These are phyloP conservation scores for Numenius phaeopus DNA, from an alignment of 2,797 vertebrate species.

Conservation along the genomic window DNA sequence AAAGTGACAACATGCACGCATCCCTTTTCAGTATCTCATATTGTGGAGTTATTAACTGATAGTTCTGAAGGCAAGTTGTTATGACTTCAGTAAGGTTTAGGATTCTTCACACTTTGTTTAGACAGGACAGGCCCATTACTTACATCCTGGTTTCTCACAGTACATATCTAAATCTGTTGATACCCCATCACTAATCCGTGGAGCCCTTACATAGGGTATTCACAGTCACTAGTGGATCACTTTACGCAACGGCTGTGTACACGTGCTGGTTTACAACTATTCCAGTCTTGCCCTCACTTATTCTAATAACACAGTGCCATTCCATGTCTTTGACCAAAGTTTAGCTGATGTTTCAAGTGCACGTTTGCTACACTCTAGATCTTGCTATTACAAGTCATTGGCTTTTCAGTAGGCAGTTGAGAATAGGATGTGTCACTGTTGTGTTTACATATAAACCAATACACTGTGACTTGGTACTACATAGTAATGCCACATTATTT, in stretches of 20 bases:
- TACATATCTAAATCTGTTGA: not conserved
- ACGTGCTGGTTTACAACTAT: not conserved
- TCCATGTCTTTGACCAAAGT: not conserved
- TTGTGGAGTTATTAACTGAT: not conserved
- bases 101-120: not conserved
- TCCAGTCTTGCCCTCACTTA: not conserved
- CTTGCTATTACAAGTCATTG: not conserved
- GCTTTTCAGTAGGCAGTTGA: not conserved
- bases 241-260: not conserved
- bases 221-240: not conserved
- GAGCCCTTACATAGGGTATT: not conserved
- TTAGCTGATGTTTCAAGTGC: not conserved
- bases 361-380: not conserved
- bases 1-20: fast-evolving
- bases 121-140: not conserved
- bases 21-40: not conserved
- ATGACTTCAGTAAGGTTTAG: not conserved
- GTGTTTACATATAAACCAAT: not conserved
- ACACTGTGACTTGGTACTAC: not conserved
- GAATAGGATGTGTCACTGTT: not conserved
- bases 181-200: not conserved
- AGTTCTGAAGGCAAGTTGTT: not conserved
- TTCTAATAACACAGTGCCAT: not conserved
- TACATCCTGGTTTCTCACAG: not conserved
- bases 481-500: not conserved